A percentile compares a stretch with the other conserved stretches of the same genome.
phyloP scores from a whole-genome alignment of 2,797 vertebrate species.

The Ptychadena robeensis region DNA sequence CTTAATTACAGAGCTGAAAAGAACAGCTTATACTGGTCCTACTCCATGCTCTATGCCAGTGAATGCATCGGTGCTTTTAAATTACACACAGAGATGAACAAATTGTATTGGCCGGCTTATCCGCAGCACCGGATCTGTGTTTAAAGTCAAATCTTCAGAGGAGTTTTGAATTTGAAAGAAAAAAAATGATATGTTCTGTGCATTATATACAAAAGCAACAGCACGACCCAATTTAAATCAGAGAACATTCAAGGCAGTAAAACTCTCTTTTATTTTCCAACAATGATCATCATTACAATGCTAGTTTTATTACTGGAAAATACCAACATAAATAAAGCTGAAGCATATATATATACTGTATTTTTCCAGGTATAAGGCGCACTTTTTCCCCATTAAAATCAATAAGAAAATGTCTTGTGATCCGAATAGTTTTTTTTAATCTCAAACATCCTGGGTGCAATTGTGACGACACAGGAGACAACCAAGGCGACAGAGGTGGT shows the following conservation, averaged over 20 bases:
- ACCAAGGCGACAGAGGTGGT: no score
- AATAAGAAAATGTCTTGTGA: no score
- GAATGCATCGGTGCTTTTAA: constrained; percentile 8
- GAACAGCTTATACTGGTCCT: background rate
- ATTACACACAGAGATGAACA: background rate
- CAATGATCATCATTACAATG: background rate
- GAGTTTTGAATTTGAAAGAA: background rate
- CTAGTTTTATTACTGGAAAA: background rate
- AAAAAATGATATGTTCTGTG: background rate
- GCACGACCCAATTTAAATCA: background rate
- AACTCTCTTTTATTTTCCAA: no score
- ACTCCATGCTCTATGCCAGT: constrained; percentile 9
- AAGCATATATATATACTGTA: background rate
- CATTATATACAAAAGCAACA: background rate
- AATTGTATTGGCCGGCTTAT: background rate
- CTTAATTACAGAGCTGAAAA: constrained; percentile 21
- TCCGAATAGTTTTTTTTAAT: no score
- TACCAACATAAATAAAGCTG: background rate
- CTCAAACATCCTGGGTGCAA: no score
- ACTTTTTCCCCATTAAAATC: no score
- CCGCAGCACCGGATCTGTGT: background rate
- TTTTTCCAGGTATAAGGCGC: no score
- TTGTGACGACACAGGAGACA: no score
- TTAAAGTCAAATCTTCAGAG: background rate
- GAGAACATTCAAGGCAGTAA: no score